Evolutionary conservation across 2,797 vertebrate genomes (phyloP).

Genomic region (Lacerta agilis): DNA sequence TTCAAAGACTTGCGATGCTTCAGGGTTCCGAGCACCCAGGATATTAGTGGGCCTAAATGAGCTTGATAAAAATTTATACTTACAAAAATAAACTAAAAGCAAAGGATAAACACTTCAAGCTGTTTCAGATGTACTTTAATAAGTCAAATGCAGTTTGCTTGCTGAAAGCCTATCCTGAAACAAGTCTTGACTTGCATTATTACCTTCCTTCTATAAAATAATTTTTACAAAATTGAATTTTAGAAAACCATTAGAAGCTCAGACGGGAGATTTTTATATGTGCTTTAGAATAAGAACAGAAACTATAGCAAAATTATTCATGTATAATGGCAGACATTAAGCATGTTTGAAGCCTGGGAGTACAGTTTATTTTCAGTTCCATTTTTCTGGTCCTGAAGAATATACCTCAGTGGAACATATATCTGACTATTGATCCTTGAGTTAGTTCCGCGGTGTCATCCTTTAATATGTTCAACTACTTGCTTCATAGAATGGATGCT

Average conservation of each 20-base stretch:
- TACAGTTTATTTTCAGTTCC: background rate
- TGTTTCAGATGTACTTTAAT: background rate
- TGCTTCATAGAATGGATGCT: background rate
- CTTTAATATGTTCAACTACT: background rate
- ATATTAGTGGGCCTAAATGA: background rate
- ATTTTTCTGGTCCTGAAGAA: background rate
- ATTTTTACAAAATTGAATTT: background rate
- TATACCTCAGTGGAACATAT: background rate
- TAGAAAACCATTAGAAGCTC: background rate
- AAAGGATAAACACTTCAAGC: background rate
- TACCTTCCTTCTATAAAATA: background rate
- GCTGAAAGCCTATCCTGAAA: background rate
- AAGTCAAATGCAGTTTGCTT: background rate
- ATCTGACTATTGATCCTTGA: background rate
- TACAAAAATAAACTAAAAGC: background rate
- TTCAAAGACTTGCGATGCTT: background rate
- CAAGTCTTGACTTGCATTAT: background rate
- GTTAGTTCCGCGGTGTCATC: background rate
- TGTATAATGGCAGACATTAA: background rate
- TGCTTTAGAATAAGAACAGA: background rate
- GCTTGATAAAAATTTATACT: background rate
- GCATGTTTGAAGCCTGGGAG: background rate
- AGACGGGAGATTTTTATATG: background rate
- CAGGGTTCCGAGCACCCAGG: accelerated
- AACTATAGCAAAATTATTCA: background rate